A percentile compares a stretch with the other conserved stretches of the same genome.
phyloP scores from a whole-genome alignment of 2,797 vertebrate species.

The Sciurus vulgaris region DNA sequence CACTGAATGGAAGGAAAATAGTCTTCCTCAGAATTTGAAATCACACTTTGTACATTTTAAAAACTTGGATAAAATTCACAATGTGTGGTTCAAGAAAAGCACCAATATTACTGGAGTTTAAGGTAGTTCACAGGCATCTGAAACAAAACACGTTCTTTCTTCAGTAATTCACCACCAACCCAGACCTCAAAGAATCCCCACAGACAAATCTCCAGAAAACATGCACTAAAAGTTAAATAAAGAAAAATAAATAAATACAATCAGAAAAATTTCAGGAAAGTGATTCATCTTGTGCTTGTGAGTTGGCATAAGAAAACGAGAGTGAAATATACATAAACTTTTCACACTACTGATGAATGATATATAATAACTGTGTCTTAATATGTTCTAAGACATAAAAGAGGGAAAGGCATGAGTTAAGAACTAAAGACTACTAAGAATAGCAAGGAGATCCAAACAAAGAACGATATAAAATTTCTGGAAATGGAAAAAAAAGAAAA shows the following conservation, averaged over 20 bases:
- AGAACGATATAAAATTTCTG: neutral
- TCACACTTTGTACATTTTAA: neutral
- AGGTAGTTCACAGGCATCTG: neutral
- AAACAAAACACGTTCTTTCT: neutral
- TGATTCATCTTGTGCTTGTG: neutral
- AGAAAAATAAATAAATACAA: neutral
- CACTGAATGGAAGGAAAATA: neutral
- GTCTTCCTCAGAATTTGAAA: neutral
- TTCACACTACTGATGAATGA: neutral
- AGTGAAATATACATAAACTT: neutral
- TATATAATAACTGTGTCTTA: neutral
- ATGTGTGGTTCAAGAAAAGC: neutral
- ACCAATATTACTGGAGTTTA: neutral
- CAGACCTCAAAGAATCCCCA: neutral
- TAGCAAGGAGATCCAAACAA: neutral
- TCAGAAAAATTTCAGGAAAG: neutral
- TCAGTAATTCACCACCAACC: neutral
- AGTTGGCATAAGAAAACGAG: neutral
- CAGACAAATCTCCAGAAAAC: neutral
- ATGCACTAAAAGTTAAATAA: neutral
- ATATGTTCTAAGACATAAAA: neutral
- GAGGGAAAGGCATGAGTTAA: neutral
- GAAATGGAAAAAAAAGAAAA: neutral
- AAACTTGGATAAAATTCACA: neutral
- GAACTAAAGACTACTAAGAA: neutral